Percentiles rank a stretch among this genome's conserved stretches.
These are phyloP conservation scores for Helicoverpa zea DNA, from an alignment of 1,140 invertebrate species.

Conservation along the genomic window DNA sequence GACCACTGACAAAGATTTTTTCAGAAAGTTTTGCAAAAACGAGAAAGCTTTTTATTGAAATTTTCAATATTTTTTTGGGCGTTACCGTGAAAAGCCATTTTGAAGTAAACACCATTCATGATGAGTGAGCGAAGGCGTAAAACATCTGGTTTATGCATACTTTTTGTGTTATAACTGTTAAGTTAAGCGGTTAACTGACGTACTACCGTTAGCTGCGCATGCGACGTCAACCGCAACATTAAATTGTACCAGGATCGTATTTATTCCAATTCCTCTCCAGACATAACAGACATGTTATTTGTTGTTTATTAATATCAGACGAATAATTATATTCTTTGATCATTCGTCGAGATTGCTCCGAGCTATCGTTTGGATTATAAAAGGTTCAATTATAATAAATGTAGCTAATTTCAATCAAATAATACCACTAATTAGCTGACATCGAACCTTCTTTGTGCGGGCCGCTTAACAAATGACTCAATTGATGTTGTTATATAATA, in stretches of 20 bases:
- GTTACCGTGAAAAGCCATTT: not conserved
- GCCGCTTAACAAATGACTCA: constrained; percentile 78
- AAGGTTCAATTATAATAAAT: constrained; percentile 79
- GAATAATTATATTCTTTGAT: constrained; percentile 77
- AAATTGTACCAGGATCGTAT: constrained; percentile 55
- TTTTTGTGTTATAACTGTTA: constrained; percentile 63
- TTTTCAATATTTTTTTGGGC: constrained; percentile 5
- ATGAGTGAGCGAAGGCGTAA: constrained; percentile 18
- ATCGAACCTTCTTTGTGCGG: constrained; percentile 71
- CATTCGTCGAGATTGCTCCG: constrained; percentile 58
- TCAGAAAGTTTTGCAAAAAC: not conserved
- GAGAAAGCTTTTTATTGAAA: not conserved
- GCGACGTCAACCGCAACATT: constrained; percentile 73
- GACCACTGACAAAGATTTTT: not conserved
- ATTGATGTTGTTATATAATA: constrained; percentile 81
- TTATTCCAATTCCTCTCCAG: constrained; percentile 24
- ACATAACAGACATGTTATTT: constrained; percentile 33
- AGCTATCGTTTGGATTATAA: constrained; percentile 68
- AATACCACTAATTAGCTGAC: constrained; percentile 81
- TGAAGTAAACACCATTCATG: constrained; percentile 27
- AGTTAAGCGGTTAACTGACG: constrained; percentile 59
- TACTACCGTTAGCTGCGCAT: constrained; percentile 66
- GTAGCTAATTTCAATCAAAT: constrained; percentile 82
- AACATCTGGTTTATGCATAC: constrained; percentile 43
- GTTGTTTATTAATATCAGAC: constrained; percentile 67